Evolutionary conservation across 2,888 invertebrate genomes (phyloP).

Genomic region (Vanessa cardui): DNA sequence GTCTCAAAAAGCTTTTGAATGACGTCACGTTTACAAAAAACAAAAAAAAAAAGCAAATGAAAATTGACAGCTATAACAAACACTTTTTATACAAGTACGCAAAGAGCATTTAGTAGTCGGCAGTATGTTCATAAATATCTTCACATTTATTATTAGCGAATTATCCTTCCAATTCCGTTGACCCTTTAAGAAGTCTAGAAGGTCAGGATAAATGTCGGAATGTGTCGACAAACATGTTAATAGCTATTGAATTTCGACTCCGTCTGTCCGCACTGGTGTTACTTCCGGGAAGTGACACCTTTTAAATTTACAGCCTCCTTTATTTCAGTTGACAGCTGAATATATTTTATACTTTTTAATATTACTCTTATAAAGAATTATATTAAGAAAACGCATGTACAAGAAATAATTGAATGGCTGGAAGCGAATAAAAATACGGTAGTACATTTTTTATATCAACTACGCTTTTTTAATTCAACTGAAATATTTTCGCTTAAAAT

Average conservation of each 20-base stretch:
- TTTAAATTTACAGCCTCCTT: constrained; percentile 30
- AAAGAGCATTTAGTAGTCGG: neutral
- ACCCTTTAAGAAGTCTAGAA: constrained; percentile 26
- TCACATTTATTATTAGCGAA: constrained; percentile 26
- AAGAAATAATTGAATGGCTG: neutral
- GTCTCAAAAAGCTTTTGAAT: too few relatives aligned
- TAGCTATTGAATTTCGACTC: constrained; percentile 47
- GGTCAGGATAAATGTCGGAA: constrained; percentile 46
- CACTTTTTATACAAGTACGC: too few relatives aligned
- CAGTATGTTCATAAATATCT: neutral
- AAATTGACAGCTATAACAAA: too few relatives aligned
- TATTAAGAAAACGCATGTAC: neutral
- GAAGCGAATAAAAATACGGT: neutral
- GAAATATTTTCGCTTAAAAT: neutral
- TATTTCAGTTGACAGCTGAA: constrained; percentile 28
- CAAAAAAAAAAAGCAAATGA: too few relatives aligned
- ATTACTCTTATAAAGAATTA: constrained; percentile 13
- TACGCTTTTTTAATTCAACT: neutral
- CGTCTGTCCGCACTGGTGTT: constrained; percentile 39
- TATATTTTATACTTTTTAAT: constrained; percentile 8
- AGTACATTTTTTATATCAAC: neutral
- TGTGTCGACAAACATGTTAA: constrained; percentile 52
- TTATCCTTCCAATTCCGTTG: constrained; percentile 33
- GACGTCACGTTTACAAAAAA: too few relatives aligned
- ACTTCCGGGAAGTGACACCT: constrained; percentile 65